These are phyloP conservation scores for Pararge aegeria DNA, from an alignment of 1,140 invertebrate species.

Conservation along the genomic window DNA sequence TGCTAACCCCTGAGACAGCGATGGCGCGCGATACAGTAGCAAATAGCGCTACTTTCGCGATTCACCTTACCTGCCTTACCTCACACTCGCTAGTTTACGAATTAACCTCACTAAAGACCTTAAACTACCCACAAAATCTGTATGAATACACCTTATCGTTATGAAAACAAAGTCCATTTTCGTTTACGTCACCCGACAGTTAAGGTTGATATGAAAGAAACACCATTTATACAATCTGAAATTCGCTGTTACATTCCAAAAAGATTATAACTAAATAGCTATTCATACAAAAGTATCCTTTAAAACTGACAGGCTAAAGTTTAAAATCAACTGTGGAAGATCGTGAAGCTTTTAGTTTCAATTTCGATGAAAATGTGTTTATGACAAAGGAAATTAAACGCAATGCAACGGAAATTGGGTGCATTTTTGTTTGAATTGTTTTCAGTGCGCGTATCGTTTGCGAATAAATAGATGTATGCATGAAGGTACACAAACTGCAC, in stretches of 20 bases:
- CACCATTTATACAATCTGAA: slow-evolving; percentile 59
- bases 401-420: slow-evolving; percentile 43
- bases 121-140: slow-evolving; percentile 20
- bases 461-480: slow-evolving; percentile 66
- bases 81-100: slow-evolving; percentile 63
- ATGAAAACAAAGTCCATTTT: slow-evolving; percentile 28
- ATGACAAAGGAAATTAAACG: slow-evolving; percentile 25
- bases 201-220: slow-evolving; percentile 42
- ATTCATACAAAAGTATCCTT: background rate
- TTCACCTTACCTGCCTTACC: slow-evolving; percentile 69
- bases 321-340: slow-evolving; percentile 14
- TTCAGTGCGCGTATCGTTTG: slow-evolving; percentile 42
- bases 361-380: background rate
- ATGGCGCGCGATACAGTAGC: slow-evolving; percentile 78
- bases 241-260: slow-evolving; percentile 46
- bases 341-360: slow-evolving; percentile 4
- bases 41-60: slow-evolving; percentile 76
- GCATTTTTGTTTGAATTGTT: slow-evolving; percentile 40
- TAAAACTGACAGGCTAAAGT: background rate
- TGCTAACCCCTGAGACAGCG: slow-evolving; percentile 45
- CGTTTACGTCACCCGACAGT: slow-evolving; percentile 8
- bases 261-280: slow-evolving; percentile 23
- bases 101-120: slow-evolving; percentile 45
- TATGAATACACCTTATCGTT: slow-evolving; percentile 36
- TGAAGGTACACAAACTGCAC: slow-evolving; percentile 66